Conservation (phyloP, 1,140 invertebrate species). For the Achroia grisella region DNA sequence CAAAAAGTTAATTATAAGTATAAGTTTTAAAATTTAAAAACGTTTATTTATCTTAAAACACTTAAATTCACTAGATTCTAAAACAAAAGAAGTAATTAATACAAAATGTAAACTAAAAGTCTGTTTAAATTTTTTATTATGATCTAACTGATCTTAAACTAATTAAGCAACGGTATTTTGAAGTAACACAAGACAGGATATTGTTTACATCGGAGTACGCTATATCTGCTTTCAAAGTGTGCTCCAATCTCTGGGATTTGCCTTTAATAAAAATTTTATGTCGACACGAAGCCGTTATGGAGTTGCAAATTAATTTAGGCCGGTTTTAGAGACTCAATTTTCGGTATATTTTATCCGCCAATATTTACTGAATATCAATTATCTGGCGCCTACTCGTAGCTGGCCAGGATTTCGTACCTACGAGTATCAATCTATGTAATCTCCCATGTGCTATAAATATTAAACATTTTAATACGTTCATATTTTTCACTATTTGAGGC, state of each 20-base stretch:
- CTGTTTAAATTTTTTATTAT: no score
- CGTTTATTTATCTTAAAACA: no score
- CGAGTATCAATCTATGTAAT: slow-evolving; percentile 6
- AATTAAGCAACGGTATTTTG: no score
- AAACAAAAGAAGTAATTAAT: no score
- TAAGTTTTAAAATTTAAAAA: no score
- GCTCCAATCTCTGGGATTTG: slow-evolving; percentile 25
- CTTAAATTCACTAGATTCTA: no score
- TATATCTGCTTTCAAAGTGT: background rate
- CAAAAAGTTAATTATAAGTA: no score
- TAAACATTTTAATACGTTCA: background rate
- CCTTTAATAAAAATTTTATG: slow-evolving; percentile 60
- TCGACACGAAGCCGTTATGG: slow-evolving; percentile 53
- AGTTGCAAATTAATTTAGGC: slow-evolving; percentile 68
- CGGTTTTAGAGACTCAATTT: slow-evolving; percentile 63
- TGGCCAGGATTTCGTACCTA: background rate
- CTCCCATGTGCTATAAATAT: background rate
- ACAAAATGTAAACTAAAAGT: no score
- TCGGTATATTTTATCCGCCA: slow-evolving; percentile 63
- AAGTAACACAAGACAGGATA: background rate
- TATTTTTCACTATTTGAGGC: background rate
- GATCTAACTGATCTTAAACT: no score
- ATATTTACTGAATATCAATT: slow-evolving; percentile 68
- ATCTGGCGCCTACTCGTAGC: slow-evolving; percentile 23
- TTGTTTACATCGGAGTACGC: slow-evolving; percentile 2